These are phyloP conservation scores for Teleogryllus oceanicus DNA, from an alignment of 2,888 invertebrate genomes.

Conservation along the genomic window DNA sequence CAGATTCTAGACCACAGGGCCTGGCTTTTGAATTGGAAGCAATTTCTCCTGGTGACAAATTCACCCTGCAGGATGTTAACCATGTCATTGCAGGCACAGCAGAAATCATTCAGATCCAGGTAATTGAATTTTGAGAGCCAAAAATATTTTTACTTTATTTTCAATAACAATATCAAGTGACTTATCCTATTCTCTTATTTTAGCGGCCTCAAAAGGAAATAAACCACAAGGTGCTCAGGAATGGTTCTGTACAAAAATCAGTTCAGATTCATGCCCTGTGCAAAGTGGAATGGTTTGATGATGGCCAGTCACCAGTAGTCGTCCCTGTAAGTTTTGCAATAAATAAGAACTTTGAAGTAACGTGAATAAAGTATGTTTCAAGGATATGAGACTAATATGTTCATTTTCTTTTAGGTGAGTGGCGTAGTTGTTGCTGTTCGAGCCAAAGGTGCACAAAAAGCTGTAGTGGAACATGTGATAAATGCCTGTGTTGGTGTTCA, in stretches of 20 bases:
- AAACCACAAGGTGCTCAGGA: constrained; percentile 45
- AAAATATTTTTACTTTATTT: not conserved
- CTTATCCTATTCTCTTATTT: constrained; percentile 41
- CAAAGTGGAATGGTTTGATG: constrained; percentile 67
- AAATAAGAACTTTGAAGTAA: not conserved
- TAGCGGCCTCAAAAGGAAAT: constrained; percentile 54
- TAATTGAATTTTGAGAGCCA: constrained; percentile 43
- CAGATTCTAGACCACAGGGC: constrained; percentile 69
- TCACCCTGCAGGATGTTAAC: constrained; percentile 66
- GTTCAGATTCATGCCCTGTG: constrained; percentile 60
- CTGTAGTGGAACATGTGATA: constrained; percentile 54
- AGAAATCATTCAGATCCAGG: constrained; percentile 64
- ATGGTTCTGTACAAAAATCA: constrained; percentile 56
- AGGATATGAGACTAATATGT: not conserved
- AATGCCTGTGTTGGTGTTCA: constrained; percentile 58
- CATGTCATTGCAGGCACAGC: constrained; percentile 64
- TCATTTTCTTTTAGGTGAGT: constrained; percentile 51
- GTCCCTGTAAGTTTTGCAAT: constrained; percentile 41
- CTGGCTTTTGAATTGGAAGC: constrained; percentile 69
- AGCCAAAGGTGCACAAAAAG: constrained; percentile 50
- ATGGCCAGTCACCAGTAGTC: constrained; percentile 56
- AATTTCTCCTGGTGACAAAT: constrained; percentile 65
- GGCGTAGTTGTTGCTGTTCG: constrained; percentile 52
- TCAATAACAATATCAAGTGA: not conserved
- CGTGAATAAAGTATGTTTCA: not conserved